These are phyloP conservation scores for Drosophila pandora DNA, from an alignment of 1,140 invertebrate species.

Conservation along the genomic window DNA sequence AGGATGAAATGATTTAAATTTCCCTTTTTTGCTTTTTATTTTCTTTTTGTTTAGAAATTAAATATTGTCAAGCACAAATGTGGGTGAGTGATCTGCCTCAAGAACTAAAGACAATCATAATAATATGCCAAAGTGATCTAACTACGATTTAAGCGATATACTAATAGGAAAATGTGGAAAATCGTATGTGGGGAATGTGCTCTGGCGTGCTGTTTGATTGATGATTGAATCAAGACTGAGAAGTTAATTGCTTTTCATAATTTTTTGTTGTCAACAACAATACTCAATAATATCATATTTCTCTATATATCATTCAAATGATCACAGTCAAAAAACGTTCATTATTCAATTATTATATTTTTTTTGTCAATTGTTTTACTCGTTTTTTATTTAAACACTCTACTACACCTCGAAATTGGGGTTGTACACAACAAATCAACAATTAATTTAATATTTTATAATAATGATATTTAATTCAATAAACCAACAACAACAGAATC, in stretches of 20 bases:
- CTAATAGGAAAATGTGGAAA: slow-evolving; percentile 9
- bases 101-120: slow-evolving; percentile 14
- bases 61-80: slow-evolving; percentile 76
- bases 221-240: slow-evolving; percentile 45
- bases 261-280: slow-evolving; percentile 48
- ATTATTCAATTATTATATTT: slow-evolving; percentile 44
- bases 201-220: slow-evolving; percentile 28
- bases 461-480: neutral
- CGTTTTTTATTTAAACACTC: slow-evolving; percentile 13
- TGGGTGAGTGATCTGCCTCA: slow-evolving; percentile 23
- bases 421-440: slow-evolving; percentile 1
- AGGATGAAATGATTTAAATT: slow-evolving; percentile 27
- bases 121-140: slow-evolving; percentile 20
- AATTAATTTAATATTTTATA: neutral
- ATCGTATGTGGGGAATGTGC: slow-evolving; percentile 14
- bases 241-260: slow-evolving; percentile 67
- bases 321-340: slow-evolving; percentile 82
- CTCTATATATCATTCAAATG: slow-evolving; percentile 67
- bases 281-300: slow-evolving; percentile 47
- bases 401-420: slow-evolving; percentile 10
- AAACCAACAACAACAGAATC: neutral
- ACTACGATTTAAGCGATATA: slow-evolving; percentile 18
- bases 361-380: slow-evolving; percentile 4
- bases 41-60: slow-evolving; percentile 57
- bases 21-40: slow-evolving; percentile 15